These are phyloP conservation scores for Pocillopora verrucosa DNA, from an alignment of 64 coral and sea anemone species.

Conservation along the genomic window DNA sequence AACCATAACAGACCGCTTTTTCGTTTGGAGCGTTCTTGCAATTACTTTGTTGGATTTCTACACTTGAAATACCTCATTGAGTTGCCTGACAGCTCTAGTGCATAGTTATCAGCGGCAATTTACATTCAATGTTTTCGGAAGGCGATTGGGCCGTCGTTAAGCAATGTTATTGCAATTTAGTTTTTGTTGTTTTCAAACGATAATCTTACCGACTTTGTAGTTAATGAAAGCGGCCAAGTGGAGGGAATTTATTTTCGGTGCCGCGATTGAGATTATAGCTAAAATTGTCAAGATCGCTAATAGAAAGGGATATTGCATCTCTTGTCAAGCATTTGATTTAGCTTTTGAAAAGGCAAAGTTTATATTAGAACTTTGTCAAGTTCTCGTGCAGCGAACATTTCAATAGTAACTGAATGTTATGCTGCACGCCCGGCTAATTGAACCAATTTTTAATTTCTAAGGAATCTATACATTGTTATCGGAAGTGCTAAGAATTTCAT, in stretches of 20 bases:
- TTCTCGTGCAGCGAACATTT: constrained; percentile 53
- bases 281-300: constrained; percentile 47
- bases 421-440: constrained; percentile 46
- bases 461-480: constrained; percentile 49
- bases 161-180: constrained; percentile 71
- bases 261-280: constrained; percentile 29
- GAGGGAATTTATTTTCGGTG: constrained; percentile 36
- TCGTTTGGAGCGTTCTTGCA: background rate
- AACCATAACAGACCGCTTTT: constrained; percentile 27
- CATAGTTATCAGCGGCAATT: constrained; percentile 59
- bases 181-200: constrained; percentile 56
- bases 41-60: constrained; percentile 50
- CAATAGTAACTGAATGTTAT: constrained; percentile 47
- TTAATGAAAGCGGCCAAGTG: constrained; percentile 38
- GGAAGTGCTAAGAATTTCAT: constrained; percentile 57
- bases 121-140: constrained; percentile 59
- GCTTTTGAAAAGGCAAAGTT: constrained; percentile 67
- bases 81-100: constrained; percentile 41
- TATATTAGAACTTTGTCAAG: constrained; percentile 62
- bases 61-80: constrained; percentile 68
- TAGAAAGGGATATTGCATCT: constrained; percentile 52
- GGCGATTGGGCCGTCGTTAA: constrained; percentile 57
- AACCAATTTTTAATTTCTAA: constrained; percentile 68
- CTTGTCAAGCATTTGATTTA: constrained; percentile 64
- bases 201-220: constrained; percentile 49